Percentiles rank a stretch among this genome's conserved stretches.
These are phyloP conservation scores for Puntigrus tetrazona DNA, from an alignment of 2,113 vertebrate genomes.

Conservation along the genomic window DNA sequence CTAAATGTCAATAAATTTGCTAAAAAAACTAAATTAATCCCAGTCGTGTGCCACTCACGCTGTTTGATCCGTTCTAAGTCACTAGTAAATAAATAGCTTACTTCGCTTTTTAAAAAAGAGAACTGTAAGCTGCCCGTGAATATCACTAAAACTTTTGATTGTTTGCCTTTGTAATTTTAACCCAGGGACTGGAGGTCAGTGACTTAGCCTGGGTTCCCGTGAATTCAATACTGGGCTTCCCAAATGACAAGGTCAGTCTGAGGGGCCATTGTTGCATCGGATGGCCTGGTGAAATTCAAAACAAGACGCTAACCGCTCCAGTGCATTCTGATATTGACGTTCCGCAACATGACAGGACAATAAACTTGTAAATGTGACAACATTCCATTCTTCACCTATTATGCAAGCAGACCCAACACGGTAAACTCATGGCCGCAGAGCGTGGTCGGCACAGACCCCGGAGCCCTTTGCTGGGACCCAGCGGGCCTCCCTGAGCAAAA, in stretches of 20 bases:
- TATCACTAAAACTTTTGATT: slow-evolving; percentile 21
- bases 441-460: background rate
- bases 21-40: too few species aligned
- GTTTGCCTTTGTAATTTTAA: slow-evolving; percentile 9
- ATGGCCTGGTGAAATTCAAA: slow-evolving; percentile 49
- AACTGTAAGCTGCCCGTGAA: background rate
- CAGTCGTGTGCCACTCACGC: background rate
- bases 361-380: slow-evolving; percentile 59
- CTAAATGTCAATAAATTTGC: too few species aligned
- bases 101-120: background rate
- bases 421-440: slow-evolving; percentile 10
- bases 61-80: background rate
- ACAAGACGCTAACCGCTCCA: slow-evolving; percentile 62
- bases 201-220: background rate
- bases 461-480: slow-evolving; percentile 13
- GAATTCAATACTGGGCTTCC: background rate
- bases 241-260: slow-evolving; percentile 16
- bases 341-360: slow-evolving; percentile 64
- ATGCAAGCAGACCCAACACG: slow-evolving; percentile 56
- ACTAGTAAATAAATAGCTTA: background rate
- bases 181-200: background rate
- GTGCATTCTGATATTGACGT: slow-evolving; percentile 65
- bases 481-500: background rate
- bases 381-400: slow-evolving; percentile 69
- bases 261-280: slow-evolving; percentile 41